Evolutionary conservation across 2,888 invertebrate genomes (phyloP).

Genomic region (Ametastegia equiseti): DNA sequence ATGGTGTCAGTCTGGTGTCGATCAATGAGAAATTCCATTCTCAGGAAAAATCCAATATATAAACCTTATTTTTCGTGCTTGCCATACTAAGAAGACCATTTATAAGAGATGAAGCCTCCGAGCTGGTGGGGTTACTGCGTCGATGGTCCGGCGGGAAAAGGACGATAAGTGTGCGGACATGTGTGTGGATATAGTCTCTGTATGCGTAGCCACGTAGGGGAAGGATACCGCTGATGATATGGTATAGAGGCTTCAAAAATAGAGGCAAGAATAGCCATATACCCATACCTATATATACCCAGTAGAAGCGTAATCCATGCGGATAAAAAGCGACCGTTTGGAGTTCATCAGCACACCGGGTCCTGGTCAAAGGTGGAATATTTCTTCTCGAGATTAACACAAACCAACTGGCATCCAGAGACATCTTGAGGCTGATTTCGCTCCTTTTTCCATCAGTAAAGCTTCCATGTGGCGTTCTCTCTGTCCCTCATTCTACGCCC

Average conservation of each 20-base stretch:
- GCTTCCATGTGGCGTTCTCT: constrained; percentile 50
- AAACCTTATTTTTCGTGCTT: not conserved
- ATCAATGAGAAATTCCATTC: not conserved
- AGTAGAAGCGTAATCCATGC: constrained; percentile 14
- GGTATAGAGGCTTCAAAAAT: constrained; percentile 11
- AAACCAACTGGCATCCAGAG: constrained; percentile 65
- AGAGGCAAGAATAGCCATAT: constrained; percentile 1
- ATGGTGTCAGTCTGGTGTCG: not conserved
- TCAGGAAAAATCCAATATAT: not conserved
- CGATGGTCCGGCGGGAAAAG: not conserved
- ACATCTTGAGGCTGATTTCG: constrained; percentile 50
- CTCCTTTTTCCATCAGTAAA: constrained; percentile 46
- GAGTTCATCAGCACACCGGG: constrained; percentile 35
- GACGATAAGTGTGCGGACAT: not conserved
- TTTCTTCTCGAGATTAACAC: constrained; percentile 65
- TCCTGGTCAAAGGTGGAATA: constrained; percentile 61
- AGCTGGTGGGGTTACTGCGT: not conserved
- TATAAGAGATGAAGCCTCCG: not conserved
- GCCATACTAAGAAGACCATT: not conserved
- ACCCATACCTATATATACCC: not conserved
- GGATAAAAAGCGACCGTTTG: constrained; percentile 42
- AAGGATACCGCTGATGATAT: not conserved
- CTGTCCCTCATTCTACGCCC: constrained; percentile 37
- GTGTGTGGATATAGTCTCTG: not conserved
- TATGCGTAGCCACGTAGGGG: not conserved